Evolutionary conservation across 1,140 invertebrate species (phyloP), one percentile per base, ranked within the genome.

Genomic region (Cydia fagiglandana): DNA sequence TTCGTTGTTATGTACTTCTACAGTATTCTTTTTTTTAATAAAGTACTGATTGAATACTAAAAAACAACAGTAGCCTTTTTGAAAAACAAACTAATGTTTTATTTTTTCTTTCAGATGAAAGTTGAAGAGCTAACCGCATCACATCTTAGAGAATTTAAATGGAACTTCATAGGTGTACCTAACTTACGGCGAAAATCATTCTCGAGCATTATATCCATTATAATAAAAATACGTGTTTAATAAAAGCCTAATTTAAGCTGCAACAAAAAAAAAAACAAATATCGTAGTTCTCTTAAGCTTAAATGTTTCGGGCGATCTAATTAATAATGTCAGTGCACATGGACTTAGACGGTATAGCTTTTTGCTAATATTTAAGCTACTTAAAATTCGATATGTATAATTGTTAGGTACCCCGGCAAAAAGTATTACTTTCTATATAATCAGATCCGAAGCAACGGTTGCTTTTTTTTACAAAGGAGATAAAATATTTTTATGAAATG

Each of bases 111-210:
- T 74, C 91, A 91, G 91, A 93, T 88, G 91, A 93, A 77, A 91
- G 91, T 93, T 93, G 91, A 93, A 93, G 89, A 90, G 88, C 85
- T 83, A 83, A 85, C 84, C 77, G n/a, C 30, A 82, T 86, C 81
- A 79, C 83, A 75, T 82, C 82, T 87, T 90, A 92, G 90, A 89
- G 89, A 92, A 90, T 89, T 86, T 89, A 87, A 91, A 86, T 87
- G 84, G 89, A 93, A 91, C 82, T 91, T 89, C 80, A 84, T 93
- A 91, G 88, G 87, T 88, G 88, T 91, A 91, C 86, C 86, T 89
- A 86, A 84, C 84, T 88, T 84, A 86, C 86, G 87, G 88, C 88
- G 87, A 88, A 88, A 89, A 85, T 86, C 84, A 88, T 84, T 89
- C 85, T 88, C 84, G 81, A 90, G 89, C 84, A 66, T 79, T 88